phyloP scores from a whole-genome alignment of 2,888 invertebrate species.

The Arctia plantaginis region DNA sequence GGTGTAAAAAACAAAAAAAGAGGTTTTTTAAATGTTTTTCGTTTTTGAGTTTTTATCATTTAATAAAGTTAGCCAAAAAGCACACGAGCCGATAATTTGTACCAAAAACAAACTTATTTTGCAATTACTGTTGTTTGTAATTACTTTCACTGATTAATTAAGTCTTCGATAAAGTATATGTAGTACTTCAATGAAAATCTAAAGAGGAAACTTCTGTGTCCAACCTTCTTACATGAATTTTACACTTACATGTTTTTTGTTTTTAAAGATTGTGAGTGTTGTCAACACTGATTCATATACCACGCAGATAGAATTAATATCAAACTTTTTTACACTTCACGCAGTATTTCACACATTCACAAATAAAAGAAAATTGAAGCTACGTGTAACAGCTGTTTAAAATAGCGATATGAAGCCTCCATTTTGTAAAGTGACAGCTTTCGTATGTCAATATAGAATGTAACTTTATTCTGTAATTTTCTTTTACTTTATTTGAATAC shows the following conservation, averaged over 20 bases:
- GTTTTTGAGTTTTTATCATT: background rate
- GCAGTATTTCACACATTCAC: background rate
- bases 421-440: constrained; percentile 46
- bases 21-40: background rate
- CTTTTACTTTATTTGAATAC: too few relatives aligned
- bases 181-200: background rate
- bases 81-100: background rate
- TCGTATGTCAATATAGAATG: constrained; percentile 20
- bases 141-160: background rate
- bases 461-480: constrained; percentile 33
- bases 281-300: background rate
- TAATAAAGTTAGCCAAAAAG: background rate
- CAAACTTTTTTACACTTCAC: constrained; percentile 11
- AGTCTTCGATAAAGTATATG: background rate
- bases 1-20: background rate
- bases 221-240: background rate
- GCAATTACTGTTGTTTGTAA: too few relatives aligned
- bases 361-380: constrained; percentile 27
- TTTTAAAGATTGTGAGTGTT: background rate
- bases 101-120: background rate
- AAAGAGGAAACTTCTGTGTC: background rate
- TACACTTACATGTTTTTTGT: background rate
- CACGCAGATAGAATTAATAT: background rate
- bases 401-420: constrained; percentile 26
- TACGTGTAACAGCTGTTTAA: constrained; percentile 41